Percentiles rank a stretch among this genome's conserved stretches.
These are phyloP conservation scores for Eufriesea mexicana DNA, from an alignment of 1,140 invertebrate species.

Conservation along the genomic window DNA sequence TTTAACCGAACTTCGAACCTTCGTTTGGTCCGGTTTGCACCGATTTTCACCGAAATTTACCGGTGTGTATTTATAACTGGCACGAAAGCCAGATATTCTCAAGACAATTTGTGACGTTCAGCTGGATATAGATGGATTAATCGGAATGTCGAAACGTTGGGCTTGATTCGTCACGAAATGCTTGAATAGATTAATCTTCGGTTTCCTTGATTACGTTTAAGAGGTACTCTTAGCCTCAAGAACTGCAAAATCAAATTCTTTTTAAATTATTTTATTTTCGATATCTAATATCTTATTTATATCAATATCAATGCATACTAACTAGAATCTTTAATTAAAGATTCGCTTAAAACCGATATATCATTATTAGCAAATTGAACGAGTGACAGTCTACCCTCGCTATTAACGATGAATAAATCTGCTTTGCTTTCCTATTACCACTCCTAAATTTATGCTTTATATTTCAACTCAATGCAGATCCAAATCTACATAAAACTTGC, in stretches of 20 bases:
- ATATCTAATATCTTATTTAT: too few relatives aligned
- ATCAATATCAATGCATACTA: too few relatives aligned
- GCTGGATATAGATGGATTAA: background rate
- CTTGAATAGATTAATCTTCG: background rate
- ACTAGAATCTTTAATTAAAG: too few relatives aligned
- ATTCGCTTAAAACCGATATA: too few relatives aligned
- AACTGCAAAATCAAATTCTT: too few relatives aligned
- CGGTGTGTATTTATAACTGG: background rate
- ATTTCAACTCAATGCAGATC: background rate
- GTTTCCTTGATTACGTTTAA: background rate
- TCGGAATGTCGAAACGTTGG: background rate
- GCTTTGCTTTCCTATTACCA: background rate
- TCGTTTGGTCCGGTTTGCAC: background rate
- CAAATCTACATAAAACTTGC: background rate
- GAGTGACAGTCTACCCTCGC: background rate
- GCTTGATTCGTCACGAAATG: background rate
- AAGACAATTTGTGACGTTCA: background rate
- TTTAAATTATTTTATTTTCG: too few relatives aligned
- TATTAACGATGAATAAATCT: background rate
- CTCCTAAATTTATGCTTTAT: background rate
- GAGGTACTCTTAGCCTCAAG: background rate
- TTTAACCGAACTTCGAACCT: background rate
- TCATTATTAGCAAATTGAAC: background rate
- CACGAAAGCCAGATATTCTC: background rate
- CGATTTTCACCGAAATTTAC: background rate